Evolutionary conservation across 2,797 vertebrate genomes (phyloP).

Genomic region (Anguilla pacifica): DNA sequence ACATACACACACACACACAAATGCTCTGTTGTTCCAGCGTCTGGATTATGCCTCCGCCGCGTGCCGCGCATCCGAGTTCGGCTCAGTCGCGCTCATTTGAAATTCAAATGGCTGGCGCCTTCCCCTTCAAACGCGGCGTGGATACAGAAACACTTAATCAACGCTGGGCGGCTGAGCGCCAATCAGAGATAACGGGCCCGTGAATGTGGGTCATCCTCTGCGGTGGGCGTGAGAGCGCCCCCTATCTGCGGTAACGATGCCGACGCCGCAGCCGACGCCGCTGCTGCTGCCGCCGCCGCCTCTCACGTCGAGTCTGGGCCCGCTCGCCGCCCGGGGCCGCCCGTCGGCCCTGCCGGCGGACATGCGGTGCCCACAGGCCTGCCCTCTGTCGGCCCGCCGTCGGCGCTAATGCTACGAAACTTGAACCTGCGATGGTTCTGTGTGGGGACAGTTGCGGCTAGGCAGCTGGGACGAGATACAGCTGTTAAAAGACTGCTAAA

Average conservation of each 20-base stretch:
- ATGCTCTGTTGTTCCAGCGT: constrained; percentile 43
- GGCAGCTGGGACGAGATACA: background rate
- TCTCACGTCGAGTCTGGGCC: background rate
- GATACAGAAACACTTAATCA: constrained; percentile 65
- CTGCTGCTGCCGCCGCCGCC: background rate
- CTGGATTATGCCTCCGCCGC: constrained; percentile 52
- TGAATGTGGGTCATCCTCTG: constrained; percentile 64
- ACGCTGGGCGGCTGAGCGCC: constrained; percentile 53
- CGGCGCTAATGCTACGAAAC: background rate
- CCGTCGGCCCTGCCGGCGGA: too few species aligned
- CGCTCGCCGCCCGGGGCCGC: background rate
- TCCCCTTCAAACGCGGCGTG: constrained; percentile 49
- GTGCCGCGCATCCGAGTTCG: constrained; percentile 60
- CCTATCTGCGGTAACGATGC: constrained; percentile 52
- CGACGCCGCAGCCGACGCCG: background rate
- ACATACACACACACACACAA: constrained; percentile 1
- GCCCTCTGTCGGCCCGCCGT: too few species aligned
- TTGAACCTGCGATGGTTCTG: too few species aligned
- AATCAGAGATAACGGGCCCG: constrained; percentile 64
- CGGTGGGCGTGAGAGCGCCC: constrained; percentile 41
- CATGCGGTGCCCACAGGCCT: too few species aligned
- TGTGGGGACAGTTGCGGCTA: background rate
- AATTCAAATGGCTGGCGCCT: constrained; percentile 64
- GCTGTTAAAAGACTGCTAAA: background rate
- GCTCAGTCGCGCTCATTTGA: constrained; percentile 67